Percentiles rank a stretch among this genome's conserved stretches.
phyloP scores from a whole-genome alignment of 2,113 vertebrate genomes.

The Paradisaea rubra region DNA sequence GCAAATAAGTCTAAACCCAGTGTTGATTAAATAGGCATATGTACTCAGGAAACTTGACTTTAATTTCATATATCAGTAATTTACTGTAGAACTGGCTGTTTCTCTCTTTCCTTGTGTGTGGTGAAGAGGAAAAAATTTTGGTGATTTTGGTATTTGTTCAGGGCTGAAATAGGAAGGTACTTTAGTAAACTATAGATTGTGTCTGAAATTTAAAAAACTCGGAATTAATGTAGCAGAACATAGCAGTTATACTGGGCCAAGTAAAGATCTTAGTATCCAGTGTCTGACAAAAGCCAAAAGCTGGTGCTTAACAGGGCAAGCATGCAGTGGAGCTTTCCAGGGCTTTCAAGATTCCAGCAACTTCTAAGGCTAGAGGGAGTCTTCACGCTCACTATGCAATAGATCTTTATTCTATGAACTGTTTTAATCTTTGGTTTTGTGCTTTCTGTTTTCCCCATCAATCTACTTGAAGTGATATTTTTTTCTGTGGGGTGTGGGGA shows the following conservation, averaged over 20 bases:
- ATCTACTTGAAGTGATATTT: neutral
- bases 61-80: neutral
- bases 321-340: neutral
- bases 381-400: neutral
- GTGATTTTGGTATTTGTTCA: neutral
- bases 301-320: neutral
- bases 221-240: neutral
- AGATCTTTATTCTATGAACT: neutral
- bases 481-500: neutral
- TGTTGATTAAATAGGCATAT: neutral
- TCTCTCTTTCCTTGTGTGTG: neutral
- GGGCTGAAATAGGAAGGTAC: neutral
- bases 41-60: neutral
- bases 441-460: neutral
- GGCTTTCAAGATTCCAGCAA: neutral
- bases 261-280: neutral
- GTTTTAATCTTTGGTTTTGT: neutral
- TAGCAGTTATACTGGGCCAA: neutral
- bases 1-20: neutral
- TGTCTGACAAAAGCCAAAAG: neutral
- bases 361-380: neutral
- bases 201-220: neutral
- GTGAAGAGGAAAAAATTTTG: neutral
- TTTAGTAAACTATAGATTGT: neutral
- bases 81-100: neutral